phyloP scores from a whole-genome alignment of 1,140 invertebrate genomes.

The Anastrepha obliqua region DNA sequence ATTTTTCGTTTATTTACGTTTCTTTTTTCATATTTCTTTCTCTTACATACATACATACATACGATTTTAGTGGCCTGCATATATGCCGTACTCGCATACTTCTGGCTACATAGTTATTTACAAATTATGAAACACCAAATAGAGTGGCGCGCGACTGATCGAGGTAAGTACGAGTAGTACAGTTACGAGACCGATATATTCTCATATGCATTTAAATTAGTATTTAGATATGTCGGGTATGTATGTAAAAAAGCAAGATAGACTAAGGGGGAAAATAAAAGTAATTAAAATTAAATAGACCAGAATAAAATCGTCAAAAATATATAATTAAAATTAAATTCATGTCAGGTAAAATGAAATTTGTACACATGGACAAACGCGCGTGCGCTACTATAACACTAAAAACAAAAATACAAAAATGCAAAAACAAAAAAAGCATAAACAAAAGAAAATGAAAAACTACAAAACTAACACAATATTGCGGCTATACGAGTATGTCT shows the following conservation, averaged over 20 bases:
- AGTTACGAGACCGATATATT: neutral
- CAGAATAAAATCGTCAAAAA: slow-evolving; percentile 18
- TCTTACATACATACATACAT: neutral
- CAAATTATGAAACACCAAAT: neutral
- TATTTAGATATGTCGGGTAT: neutral
- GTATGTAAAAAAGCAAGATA: neutral
- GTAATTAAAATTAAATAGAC: slow-evolving; percentile 37
- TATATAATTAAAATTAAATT: slow-evolving; percentile 16
- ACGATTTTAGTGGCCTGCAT: neutral
- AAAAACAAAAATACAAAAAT: neutral
- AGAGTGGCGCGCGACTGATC: neutral
- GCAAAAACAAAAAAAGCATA: neutral
- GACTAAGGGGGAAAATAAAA: neutral
- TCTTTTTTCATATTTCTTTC: neutral
- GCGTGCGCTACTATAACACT: slow-evolving; percentile 23
- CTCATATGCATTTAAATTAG: no score
- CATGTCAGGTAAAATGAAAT: slow-evolving; percentile 50
- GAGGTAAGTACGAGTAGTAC: neutral
- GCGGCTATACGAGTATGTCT: neutral
- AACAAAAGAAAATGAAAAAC: neutral
- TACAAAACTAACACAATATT: neutral
- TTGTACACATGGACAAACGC: slow-evolving; percentile 48
- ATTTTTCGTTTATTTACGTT: slow-evolving; percentile 24
- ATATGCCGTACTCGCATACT: neutral
- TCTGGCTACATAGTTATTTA: slow-evolving; percentile 40